A percentile compares a stretch with the other conserved stretches of the same genome.
Evolutionary conservation across 2,888 invertebrate genomes (phyloP).

Genomic region (Lagria hirta): DNA sequence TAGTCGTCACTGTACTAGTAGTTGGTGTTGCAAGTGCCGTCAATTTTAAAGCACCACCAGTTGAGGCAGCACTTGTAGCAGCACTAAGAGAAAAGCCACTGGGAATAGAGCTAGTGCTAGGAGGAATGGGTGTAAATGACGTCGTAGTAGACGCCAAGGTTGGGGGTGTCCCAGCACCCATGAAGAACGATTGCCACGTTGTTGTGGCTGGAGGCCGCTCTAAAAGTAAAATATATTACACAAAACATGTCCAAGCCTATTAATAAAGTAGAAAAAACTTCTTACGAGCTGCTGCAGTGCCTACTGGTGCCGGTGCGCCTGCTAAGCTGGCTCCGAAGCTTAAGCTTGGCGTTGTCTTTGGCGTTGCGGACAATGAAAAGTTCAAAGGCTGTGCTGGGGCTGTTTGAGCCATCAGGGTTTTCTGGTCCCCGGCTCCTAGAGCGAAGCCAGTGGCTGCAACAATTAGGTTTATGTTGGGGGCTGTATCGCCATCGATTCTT

Average conservation of each 20-base stretch:
- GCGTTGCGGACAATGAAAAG: conserved; percentile 39
- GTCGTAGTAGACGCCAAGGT: conserved; percentile 25
- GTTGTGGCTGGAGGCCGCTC: conserved; percentile 26
- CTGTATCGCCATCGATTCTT: conserved; percentile 9
- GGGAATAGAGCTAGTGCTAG: conserved; percentile 8
- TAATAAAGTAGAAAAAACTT: not conserved
- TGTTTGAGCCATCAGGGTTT: conserved; percentile 15
- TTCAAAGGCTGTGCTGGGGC: no score
- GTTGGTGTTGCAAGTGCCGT: conserved; percentile 28
- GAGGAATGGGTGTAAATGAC: conserved; percentile 19
- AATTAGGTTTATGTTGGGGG: conserved; percentile 3
- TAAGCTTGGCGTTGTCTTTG: conserved; percentile 31
- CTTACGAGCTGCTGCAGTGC: conserved; percentile 44
- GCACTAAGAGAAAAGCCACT: conserved; percentile 5
- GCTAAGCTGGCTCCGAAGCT: conserved; percentile 29
- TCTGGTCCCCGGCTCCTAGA: conserved; percentile 32
- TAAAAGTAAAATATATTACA: conserved; percentile 4
- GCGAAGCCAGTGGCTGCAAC: conserved; percentile 27
- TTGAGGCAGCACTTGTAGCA: conserved; percentile 28
- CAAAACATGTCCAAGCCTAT: not conserved
- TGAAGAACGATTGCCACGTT: conserved; percentile 20
- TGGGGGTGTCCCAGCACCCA: conserved; percentile 14
- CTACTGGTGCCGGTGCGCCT: conserved; percentile 30
- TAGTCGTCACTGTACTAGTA: conserved; percentile 42
- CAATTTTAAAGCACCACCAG: conserved; percentile 28